These are phyloP conservation scores for Chrysogorgia sp. DNA, from an alignment of 92 coral and sea anemone genomes.

Conservation along the genomic window DNA sequence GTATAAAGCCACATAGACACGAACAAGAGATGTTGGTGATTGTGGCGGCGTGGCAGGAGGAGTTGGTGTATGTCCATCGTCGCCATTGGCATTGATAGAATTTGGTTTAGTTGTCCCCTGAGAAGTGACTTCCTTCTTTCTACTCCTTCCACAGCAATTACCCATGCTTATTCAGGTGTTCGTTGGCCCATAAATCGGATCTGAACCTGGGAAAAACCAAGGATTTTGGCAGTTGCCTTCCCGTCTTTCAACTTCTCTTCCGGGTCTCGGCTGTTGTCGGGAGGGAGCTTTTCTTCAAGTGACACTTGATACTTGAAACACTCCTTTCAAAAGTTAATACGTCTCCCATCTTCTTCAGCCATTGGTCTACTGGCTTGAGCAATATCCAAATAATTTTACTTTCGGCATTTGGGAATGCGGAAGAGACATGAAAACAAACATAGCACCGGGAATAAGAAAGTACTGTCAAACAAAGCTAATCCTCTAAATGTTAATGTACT, in stretches of 20 bases:
- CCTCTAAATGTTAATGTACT: too few relatives aligned
- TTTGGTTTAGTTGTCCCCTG: constrained; percentile 20
- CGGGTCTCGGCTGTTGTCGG: neutral
- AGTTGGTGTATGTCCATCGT: neutral
- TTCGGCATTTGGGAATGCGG: too few relatives aligned
- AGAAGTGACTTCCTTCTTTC: constrained; percentile 66
- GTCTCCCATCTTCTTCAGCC: neutral
- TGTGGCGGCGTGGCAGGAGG: neutral
- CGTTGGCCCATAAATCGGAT: too few relatives aligned
- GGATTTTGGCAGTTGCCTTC: too few relatives aligned
- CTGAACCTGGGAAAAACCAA: too few relatives aligned
- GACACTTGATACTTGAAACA: neutral
- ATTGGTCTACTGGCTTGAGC: neutral
- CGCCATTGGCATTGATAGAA: neutral
- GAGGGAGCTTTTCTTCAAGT: neutral
- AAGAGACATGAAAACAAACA: too few relatives aligned
- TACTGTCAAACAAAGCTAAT: too few relatives aligned
- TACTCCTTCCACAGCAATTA: constrained; percentile 88
- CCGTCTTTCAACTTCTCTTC: neutral
- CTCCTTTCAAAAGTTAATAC: neutral
- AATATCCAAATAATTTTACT: neutral
- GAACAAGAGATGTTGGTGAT: neutral
- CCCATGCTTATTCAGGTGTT: too few relatives aligned
- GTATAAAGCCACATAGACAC: constrained; percentile 21
- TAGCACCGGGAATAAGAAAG: too few relatives aligned